phyloP scores from a whole-genome alignment of 1,140 invertebrate genomes.

The Lanistes nyassanus region DNA sequence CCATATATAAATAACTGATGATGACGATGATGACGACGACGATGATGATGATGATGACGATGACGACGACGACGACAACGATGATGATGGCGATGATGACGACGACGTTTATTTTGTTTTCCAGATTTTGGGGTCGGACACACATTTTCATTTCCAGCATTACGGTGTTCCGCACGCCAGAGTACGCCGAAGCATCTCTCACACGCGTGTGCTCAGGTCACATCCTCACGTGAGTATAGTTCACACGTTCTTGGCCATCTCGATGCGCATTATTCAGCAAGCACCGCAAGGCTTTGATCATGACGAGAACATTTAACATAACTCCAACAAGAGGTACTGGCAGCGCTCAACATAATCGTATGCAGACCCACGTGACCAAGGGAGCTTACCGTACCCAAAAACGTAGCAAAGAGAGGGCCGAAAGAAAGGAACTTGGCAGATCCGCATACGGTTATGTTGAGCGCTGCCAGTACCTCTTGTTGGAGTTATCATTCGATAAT shows the following conservation, averaged over 20 bases:
- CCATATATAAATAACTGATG: neutral
- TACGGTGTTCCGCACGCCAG: slow-evolving; percentile 85
- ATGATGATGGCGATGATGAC: neutral
- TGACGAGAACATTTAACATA: too few relatives aligned
- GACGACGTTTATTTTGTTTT: slow-evolving; percentile 54
- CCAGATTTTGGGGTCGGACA: slow-evolving; percentile 83
- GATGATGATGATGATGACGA: neutral
- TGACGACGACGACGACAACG: neutral
- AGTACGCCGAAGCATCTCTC: slow-evolving; percentile 83
- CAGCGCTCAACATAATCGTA: too few relatives aligned
- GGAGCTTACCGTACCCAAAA: too few relatives aligned
- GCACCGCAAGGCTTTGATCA: too few relatives aligned
- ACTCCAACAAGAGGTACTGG: too few relatives aligned
- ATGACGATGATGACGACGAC: neutral
- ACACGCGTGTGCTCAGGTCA: slow-evolving; percentile 85
- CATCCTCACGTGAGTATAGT: slow-evolving; percentile 85
- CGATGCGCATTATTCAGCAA: too few relatives aligned
- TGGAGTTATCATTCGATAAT: too few relatives aligned
- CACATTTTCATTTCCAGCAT: slow-evolving; percentile 93
- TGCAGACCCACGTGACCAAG: too few relatives aligned
- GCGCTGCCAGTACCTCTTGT: too few relatives aligned
- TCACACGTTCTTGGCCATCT: neutral
- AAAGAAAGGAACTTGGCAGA: too few relatives aligned
- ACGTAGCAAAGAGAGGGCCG: too few relatives aligned
- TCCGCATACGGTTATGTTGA: too few relatives aligned